Evolutionary conservation across 2,888 invertebrate genomes (phyloP).

Genomic region (Bellardia bayeri): DNA sequence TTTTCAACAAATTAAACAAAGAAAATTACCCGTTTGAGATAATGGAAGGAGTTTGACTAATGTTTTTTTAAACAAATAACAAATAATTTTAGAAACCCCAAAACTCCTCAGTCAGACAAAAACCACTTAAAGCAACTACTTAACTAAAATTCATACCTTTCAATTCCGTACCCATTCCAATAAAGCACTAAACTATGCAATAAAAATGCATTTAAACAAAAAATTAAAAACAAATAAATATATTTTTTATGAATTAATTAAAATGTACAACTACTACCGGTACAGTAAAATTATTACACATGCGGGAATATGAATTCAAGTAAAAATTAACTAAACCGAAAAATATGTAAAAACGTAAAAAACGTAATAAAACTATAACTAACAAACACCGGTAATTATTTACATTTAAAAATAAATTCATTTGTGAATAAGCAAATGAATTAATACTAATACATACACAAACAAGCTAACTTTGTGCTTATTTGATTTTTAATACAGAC

Average conservation of each 20-base stretch:
- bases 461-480: neutral
- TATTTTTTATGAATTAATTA: slow-evolving; percentile 45
- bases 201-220: slow-evolving; percentile 3
- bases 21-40: no score
- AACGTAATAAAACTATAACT: slow-evolving; percentile 34
- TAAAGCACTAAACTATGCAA: slow-evolving; percentile 4
- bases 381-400: slow-evolving; percentile 59
- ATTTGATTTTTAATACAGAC: slow-evolving; percentile 5
- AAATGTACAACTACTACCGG: slow-evolving; percentile 61
- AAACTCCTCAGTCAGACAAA: no score
- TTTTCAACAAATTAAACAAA: no score
- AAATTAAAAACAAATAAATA: neutral
- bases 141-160: slow-evolving; percentile 18
- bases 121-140: neutral
- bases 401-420: slow-evolving; percentile 45
- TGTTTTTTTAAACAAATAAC: no score
- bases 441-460: neutral
- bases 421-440: slow-evolving; percentile 16
- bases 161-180: slow-evolving; percentile 41
- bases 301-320: slow-evolving; percentile 18
- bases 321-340: slow-evolving; percentile 34
- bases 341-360: neutral
- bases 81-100: no score
- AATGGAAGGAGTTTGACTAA: no score
- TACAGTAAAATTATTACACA: slow-evolving; percentile 28